Evolutionary conservation across 2,113 vertebrate genomes (phyloP), one percentile per base, ranked within the genome.

Genomic region (Mellivora capensis): DNA sequence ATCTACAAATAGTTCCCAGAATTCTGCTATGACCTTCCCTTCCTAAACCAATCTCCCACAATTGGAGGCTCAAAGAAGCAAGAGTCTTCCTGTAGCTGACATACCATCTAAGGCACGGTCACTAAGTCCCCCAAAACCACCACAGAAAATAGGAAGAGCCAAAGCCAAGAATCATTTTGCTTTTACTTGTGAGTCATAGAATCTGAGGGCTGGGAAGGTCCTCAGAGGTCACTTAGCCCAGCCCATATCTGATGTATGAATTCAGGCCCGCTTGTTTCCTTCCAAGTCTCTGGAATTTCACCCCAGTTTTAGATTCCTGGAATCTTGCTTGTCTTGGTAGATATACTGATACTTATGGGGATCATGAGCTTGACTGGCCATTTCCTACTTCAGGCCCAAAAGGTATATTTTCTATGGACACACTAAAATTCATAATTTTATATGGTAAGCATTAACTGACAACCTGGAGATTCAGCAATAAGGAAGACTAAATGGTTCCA

Each of bases 221-320:
- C 79, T 87, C 84, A 92, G 76, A 90, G 90, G 95, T 88, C 87
- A 90, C 59, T 67, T 77, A 74, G 71, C 76, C 80, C 49, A 23
- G 5, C 31, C 87, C 37, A 42, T 71, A 84, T 85, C 62, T 90
- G 84, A 96, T 34, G 20, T 31, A 67, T 77, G 90, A 90, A 91
- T 95, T 92, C 57, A 67, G 67, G 31, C 83, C 93, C 92, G 57
- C 71, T 90, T 92, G 37, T 91, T 97, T 93, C 89, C 92, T 95
- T 90, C 47, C 25, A 62, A 85, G 37, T 61, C 81, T 97, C 94
- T 96, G 80, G 95, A 97, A 98, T 97, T 97, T 98, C 91, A 93
- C 93, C 84, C 57, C 27, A 39, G 37, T 82, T 13, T 59, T 92
- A 6, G 27, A 83, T 74, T 34, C 52, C 93, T 94, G 47, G 37